Evolutionary conservation across 2,888 invertebrate species (phyloP).

Genomic region (Melanostoma scalare): DNA sequence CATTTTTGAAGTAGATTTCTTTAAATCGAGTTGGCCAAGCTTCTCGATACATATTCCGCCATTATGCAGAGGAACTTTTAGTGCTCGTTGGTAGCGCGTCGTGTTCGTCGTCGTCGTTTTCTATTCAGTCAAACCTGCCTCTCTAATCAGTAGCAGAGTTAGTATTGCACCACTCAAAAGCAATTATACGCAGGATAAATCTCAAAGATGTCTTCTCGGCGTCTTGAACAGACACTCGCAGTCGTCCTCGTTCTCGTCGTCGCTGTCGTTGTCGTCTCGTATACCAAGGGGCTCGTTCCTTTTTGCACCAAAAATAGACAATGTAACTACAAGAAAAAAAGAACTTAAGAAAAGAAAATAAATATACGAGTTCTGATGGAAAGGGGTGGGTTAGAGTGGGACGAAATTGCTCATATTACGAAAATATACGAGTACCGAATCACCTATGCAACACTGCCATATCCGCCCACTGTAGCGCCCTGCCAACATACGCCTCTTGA

Average conservation of each 20-base stretch:
- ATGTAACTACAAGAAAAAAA: slow-evolving; percentile 30
- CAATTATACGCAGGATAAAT: slow-evolving; percentile 72
- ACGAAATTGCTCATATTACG: slow-evolving; percentile 57
- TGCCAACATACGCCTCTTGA: slow-evolving; percentile 29
- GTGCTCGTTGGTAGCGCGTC: slow-evolving; percentile 14
- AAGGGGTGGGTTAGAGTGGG: slow-evolving; percentile 17
- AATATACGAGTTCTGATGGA: slow-evolving; percentile 22
- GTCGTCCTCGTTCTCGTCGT: not conserved
- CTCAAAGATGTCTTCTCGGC: slow-evolving; percentile 59
- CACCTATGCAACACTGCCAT: slow-evolving; percentile 46
- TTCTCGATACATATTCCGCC: slow-evolving; percentile 60
- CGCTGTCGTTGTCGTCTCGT: not conserved
- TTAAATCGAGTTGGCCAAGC: slow-evolving; percentile 30
- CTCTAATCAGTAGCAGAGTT: slow-evolving; percentile 68
- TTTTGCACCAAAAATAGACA: slow-evolving; percentile 48
- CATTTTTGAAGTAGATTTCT: slow-evolving; percentile 35
- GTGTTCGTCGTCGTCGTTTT: slow-evolving; percentile 17
- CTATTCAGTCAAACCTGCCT: slow-evolving; percentile 59
- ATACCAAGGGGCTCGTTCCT: not conserved
- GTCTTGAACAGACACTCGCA: slow-evolving; percentile 58
- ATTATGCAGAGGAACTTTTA: slow-evolving; percentile 13
- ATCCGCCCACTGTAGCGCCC: slow-evolving; percentile 51
- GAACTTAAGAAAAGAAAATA: slow-evolving; percentile 4
- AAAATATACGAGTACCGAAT: slow-evolving; percentile 32
- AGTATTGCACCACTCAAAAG: slow-evolving; percentile 66